Evolutionary conservation across 2,113 vertebrate genomes (phyloP).

Genomic region (Orycteropus afer): DNA sequence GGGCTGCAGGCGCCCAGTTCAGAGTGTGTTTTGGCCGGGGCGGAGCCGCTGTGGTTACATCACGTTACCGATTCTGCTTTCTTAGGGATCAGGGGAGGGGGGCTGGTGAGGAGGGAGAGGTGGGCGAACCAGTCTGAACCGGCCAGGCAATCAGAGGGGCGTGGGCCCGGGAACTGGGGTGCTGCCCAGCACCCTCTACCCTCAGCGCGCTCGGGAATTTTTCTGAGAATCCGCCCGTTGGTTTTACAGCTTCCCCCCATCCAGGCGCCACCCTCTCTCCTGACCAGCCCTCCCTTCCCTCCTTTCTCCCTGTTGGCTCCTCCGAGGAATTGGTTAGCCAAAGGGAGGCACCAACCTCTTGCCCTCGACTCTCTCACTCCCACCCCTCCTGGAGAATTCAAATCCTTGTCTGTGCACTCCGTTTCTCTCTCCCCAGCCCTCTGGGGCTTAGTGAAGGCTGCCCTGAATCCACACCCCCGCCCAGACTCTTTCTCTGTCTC

Average conservation of each 20-base stretch:
- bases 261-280: conserved; percentile 45
- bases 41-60: conserved; percentile 83
- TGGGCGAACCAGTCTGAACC: conserved; percentile 79
- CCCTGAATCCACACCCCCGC: neutral
- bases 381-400: neutral
- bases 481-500: neutral
- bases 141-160: conserved; percentile 71
- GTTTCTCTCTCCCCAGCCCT: neutral
- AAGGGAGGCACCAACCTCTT: conserved; percentile 47
- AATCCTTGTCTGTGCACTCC: neutral
- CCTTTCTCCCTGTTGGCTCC: neutral
- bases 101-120: conserved; percentile 78
- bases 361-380: neutral
- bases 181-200: conserved; percentile 48
- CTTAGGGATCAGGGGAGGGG: conserved; percentile 85
- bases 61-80: conserved; percentile 88
- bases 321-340: neutral
- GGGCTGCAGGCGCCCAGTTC: conserved; percentile 84
- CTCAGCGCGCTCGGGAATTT: conserved; percentile 9
- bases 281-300: neutral
- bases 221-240: conserved; percentile 33
- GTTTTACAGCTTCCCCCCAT: neutral
- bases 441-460: neutral
- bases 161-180: conserved; percentile 64
- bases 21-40: conserved; percentile 72